Conservation (phyloP, 2,113 vertebrate genomes). For the Oriolus oriolus region DNA sequence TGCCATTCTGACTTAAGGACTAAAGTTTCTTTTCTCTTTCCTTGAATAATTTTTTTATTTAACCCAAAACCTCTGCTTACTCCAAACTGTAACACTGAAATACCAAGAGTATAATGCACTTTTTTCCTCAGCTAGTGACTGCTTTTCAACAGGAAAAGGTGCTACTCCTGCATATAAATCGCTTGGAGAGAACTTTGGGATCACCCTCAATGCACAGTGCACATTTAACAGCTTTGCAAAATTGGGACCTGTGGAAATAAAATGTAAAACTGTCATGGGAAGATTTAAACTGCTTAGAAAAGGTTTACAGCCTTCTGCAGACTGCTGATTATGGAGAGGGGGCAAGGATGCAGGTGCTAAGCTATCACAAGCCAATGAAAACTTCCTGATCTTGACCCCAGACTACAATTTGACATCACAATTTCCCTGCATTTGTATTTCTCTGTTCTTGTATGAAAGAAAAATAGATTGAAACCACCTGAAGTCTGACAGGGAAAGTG, state of each 20-base stretch:
- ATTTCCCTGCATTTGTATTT: not conserved
- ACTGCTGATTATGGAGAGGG: not conserved
- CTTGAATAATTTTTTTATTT: not conserved
- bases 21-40: not conserved
- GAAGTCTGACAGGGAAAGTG: not conserved
- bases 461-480: not conserved
- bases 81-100: not conserved
- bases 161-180: not conserved
- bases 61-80: not conserved
- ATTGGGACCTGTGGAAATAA: not conserved
- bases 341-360: not conserved
- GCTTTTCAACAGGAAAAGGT: not conserved
- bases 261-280: fast-evolving
- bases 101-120: fast-evolving
- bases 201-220: not conserved
- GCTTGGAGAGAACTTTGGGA: not conserved
- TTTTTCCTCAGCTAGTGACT: not conserved
- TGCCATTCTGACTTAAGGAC: not conserved
- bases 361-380: not conserved
- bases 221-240: not conserved
- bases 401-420: not conserved
- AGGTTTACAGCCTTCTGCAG: not conserved
- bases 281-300: not conserved
- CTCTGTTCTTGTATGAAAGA: not conserved
- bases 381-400: not conserved